These are phyloP conservation scores for Akabosia matsudoensis DNA, from an alignment of 1,140 invertebrate species.

Conservation along the genomic window DNA sequence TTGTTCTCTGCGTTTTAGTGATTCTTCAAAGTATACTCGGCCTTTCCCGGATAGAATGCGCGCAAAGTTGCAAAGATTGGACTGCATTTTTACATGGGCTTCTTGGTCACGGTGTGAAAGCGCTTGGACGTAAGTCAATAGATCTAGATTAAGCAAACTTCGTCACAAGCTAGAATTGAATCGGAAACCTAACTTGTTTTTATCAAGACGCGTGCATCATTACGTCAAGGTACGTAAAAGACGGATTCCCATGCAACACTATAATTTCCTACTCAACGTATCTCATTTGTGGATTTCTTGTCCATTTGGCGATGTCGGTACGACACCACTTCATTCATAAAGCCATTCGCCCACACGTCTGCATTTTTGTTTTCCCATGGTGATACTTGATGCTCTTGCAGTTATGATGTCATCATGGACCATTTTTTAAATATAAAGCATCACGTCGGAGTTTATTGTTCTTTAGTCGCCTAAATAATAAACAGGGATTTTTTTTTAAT, in stretches of 20 bases:
- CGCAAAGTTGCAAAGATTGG: too few relatives aligned
- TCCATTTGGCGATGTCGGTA: neutral
- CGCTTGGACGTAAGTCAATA: neutral
- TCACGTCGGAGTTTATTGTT: neutral
- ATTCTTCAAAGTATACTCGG: too few relatives aligned
- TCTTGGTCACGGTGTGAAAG: neutral
- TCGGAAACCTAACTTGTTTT: neutral
- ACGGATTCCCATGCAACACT: neutral
- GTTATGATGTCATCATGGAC: too few relatives aligned
- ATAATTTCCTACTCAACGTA: neutral
- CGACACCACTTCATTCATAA: too few relatives aligned
- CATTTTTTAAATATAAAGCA: neutral
- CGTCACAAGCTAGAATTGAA: neutral
- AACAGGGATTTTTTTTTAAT: too few relatives aligned
- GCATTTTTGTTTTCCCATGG: too few relatives aligned
- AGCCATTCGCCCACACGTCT: too few relatives aligned
- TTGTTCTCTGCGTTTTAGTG: neutral
- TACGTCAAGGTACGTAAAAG: neutral
- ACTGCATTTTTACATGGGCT: too few relatives aligned
- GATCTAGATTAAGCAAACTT: neutral
- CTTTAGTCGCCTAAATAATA: too few relatives aligned
- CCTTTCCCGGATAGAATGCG: too few relatives aligned
- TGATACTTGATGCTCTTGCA: too few relatives aligned
- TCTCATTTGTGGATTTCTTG: neutral
- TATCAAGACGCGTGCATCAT: neutral